A percentile compares a stretch with the other conserved stretches of the same genome.
These are phyloP conservation scores for Bufo gargarizans DNA, from an alignment of 2,113 vertebrate species.

Conservation along the genomic window DNA sequence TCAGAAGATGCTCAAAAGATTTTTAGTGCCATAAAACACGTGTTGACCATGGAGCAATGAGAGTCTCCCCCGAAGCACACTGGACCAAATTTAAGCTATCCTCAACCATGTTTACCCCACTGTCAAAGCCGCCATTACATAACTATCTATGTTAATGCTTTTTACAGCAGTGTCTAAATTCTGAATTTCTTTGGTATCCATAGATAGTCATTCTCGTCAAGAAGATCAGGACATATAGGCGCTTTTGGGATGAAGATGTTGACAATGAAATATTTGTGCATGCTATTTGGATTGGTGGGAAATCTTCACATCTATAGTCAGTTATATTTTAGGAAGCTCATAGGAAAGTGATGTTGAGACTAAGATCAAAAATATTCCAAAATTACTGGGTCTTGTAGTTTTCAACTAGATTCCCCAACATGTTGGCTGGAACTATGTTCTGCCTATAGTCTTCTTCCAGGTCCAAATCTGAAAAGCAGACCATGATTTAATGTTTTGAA, in stretches of 20 bases:
- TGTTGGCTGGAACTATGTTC: neutral
- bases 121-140: neutral
- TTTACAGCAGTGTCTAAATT: neutral
- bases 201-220: neutral
- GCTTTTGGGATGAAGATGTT: neutral
- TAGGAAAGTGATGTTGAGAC: neutral
- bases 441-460: neutral
- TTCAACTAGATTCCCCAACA: neutral
- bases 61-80: too few species aligned
- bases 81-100: neutral
- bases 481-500: too few species aligned
- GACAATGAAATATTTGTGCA: neutral
- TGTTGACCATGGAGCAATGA: neutral
- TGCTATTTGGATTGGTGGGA: neutral
- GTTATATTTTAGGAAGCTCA: neutral
- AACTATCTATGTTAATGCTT: neutral
- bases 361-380: neutral
- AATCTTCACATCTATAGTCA: neutral
- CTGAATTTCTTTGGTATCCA: neutral
- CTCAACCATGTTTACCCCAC: neutral
- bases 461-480: too few species aligned
- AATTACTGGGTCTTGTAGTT: neutral
- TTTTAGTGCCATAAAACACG: neutral
- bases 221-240: neutral
- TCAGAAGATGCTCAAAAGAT: neutral